A percentile compares a stretch with the other conserved stretches of the same genome.
Evolutionary conservation across 2,888 invertebrate genomes (phyloP).

Genomic region (Physocephala rufipes): DNA sequence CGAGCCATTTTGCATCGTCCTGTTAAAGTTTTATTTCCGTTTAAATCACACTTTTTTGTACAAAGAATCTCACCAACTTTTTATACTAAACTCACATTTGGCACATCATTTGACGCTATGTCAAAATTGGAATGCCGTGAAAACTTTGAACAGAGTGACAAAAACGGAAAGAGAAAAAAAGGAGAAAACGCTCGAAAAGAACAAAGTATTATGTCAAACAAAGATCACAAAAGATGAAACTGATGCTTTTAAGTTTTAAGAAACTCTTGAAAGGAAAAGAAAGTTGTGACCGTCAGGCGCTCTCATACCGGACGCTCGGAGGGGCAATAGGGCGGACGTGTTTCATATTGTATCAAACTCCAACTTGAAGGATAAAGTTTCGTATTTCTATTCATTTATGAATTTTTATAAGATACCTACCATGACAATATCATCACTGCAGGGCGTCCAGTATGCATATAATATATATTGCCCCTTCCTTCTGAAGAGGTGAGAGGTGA

Average conservation of each 20-base stretch:
- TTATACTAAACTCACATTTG: slow-evolving; percentile 56
- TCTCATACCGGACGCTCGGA: neutral
- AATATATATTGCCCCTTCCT: no score
- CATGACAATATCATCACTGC: neutral
- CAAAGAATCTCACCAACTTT: neutral
- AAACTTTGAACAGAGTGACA: slow-evolving; percentile 50
- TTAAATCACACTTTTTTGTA: no score
- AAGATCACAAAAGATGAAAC: neutral
- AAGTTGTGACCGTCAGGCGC: neutral
- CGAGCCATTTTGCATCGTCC: no score
- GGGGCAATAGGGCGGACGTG: neutral
- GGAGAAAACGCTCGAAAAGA: neutral
- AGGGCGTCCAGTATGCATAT: no score
- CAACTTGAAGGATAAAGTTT: neutral
- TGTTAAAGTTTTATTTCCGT: neutral
- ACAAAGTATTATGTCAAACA: neutral
- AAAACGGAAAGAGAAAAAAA: neutral
- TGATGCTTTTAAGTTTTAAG: no score
- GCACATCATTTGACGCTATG: slow-evolving; percentile 43
- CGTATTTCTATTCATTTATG: neutral
- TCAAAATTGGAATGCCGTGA: slow-evolving; percentile 60
- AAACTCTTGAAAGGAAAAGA: neutral
- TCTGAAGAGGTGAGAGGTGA: no score
- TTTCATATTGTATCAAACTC: neutral
- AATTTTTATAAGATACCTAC: neutral